These are phyloP conservation scores for Brachyhypopomus gauderio DNA, from an alignment of 2,113 vertebrate species.

Conservation along the genomic window DNA sequence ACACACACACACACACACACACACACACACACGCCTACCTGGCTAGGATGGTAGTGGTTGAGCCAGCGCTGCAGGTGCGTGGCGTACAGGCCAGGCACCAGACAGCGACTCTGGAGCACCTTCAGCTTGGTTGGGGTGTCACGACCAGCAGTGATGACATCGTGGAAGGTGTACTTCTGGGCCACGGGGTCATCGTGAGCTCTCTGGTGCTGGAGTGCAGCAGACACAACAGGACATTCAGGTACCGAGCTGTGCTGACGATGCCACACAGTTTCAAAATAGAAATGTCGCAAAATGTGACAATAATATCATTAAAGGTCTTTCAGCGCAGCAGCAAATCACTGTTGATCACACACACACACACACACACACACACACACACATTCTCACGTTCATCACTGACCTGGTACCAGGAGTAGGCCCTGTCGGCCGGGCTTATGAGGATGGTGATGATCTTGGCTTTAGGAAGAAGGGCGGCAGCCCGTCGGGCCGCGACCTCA, in stretches of 20 bases:
- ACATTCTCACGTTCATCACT: conserved; percentile 11
- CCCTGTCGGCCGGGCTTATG: conserved; percentile 86
- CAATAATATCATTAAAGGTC: not conserved
- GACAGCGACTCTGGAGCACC: conserved; percentile 84
- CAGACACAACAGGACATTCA: not conserved
- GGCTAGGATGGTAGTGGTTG: conserved; percentile 82
- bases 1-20: not conserved
- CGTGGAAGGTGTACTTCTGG: conserved; percentile 86
- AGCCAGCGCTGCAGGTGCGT: conserved; percentile 87
- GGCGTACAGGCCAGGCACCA: conserved; percentile 85
- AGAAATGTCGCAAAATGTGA: not conserved
- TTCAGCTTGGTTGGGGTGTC: conserved; percentile 75
- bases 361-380: no score
- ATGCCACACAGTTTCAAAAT: not conserved
- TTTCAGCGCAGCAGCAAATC: no score
- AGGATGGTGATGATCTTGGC: conserved; percentile 89
- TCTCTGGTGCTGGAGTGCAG: conserved; percentile 79
- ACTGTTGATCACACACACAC: no score
- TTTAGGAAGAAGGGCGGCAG: conserved; percentile 81
- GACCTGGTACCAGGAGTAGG: conserved; percentile 93
- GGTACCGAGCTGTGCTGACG: not conserved
- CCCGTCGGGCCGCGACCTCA: conserved; percentile 80
- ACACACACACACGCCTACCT: conserved; percentile 69
- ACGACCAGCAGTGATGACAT: conserved; percentile 79
- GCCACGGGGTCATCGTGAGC: conserved; percentile 84